These are phyloP conservation scores for Mythimna ferrago DNA, from an alignment of 2,888 invertebrate species.

Conservation along the genomic window DNA sequence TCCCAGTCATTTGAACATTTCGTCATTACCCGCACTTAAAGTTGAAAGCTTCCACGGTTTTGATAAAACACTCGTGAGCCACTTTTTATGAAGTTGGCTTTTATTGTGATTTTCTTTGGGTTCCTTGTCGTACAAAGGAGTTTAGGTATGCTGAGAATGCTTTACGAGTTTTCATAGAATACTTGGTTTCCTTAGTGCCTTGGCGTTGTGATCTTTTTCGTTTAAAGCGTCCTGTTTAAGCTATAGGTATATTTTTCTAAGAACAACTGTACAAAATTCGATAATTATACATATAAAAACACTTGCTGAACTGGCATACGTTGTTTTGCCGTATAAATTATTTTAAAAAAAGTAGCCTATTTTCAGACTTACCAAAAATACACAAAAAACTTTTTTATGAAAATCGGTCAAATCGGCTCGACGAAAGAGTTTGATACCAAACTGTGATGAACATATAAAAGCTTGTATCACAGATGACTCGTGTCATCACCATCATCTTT, in stretches of 20 bases:
- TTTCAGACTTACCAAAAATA: too few relatives aligned
- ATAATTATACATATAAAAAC: too few relatives aligned
- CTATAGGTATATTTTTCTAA: background rate
- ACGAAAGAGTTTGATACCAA: too few relatives aligned
- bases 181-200: slow-evolving; percentile 13
- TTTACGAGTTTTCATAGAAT: slow-evolving; percentile 22
- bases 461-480: too few relatives aligned
- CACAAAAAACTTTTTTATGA: too few relatives aligned
- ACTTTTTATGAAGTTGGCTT: slow-evolving; percentile 33
- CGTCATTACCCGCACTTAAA: slow-evolving; percentile 55
- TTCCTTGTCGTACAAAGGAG: slow-evolving; percentile 29
- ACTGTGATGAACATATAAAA: too few relatives aligned
- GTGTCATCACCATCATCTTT: too few relatives aligned
- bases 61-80: slow-evolving; percentile 49
- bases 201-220: background rate
- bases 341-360: too few relatives aligned
- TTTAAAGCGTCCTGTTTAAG: background rate
- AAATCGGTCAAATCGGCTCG: too few relatives aligned
- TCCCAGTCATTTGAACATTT: slow-evolving; percentile 48
- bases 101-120: slow-evolving; percentile 38
- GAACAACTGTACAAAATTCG: background rate
- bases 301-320: too few relatives aligned
- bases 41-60: slow-evolving; percentile 56
- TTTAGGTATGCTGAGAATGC: slow-evolving; percentile 41
- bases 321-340: too few relatives aligned